Percentiles rank a stretch among this genome's conserved stretches.
These are phyloP conservation scores for Volucella zonaria DNA, from an alignment of 2,888 invertebrate species.

Conservation along the genomic window DNA sequence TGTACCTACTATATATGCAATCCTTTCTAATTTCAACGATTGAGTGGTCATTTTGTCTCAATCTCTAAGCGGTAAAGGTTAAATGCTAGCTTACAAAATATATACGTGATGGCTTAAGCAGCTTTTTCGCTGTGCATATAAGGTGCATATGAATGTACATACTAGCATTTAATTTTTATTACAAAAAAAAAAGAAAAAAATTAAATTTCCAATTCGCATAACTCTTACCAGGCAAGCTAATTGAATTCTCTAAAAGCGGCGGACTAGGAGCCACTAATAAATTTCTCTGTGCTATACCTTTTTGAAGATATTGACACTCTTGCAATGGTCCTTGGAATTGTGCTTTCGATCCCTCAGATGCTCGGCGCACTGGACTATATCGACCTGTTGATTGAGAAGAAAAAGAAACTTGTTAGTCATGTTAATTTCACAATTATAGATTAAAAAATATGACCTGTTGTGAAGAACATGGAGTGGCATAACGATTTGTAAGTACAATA, in stretches of 20 bases:
- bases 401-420: constrained; percentile 23
- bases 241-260: constrained; percentile 82
- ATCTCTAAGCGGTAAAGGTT: no score
- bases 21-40: no score
- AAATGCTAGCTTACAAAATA: no score
- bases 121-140: constrained; percentile 7
- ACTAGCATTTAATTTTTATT: background rate
- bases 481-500: background rate
- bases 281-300: constrained; percentile 83
- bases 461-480: constrained; percentile 4
- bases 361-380: constrained; percentile 95
- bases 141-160: background rate
- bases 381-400: constrained; percentile 82
- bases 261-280: constrained; percentile 82
- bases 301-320: constrained; percentile 90
- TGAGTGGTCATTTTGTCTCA: no score
- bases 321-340: constrained; percentile 88
- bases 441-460: background rate
- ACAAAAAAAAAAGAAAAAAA: constrained; percentile 12
- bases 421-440: background rate
- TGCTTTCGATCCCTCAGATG: constrained; percentile 87
- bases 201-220: constrained; percentile 41
- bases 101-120: background rate
- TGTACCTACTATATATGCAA: no score
- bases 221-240: constrained; percentile 82